Conservation (phyloP, 37 sponge, comb jelly and placozoan species). For the Beroe ovata region DNA sequence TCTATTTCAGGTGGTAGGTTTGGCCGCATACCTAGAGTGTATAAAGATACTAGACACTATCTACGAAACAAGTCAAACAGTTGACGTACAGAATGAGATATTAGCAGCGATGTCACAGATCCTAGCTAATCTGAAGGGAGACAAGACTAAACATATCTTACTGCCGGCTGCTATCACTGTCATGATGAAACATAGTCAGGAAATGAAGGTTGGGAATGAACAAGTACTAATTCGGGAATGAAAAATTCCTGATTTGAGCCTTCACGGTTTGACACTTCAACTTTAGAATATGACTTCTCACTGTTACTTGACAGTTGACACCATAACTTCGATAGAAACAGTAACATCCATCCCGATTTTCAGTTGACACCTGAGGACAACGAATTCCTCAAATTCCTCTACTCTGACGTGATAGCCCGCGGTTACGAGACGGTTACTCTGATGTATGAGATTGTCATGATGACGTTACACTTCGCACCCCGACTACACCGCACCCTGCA, state of each 20-base stretch:
- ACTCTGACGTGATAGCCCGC: conserved; percentile 25
- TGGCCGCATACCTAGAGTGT: conserved; percentile 57
- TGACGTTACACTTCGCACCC: conserved; percentile 10
- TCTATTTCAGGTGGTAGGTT: conserved; percentile 23
- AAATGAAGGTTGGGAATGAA: conserved; percentile 46
- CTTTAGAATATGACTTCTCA: too few species aligned
- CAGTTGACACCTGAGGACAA: conserved; percentile 32
- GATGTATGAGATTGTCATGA: conserved; percentile 56
- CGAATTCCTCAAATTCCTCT: conserved; percentile 53
- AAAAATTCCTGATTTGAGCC: too few species aligned
- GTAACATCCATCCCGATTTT: background rate
- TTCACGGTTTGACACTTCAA: too few species aligned
- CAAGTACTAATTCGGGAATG: too few species aligned
- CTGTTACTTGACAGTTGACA: too few species aligned
- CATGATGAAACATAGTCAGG: conserved; percentile 50
- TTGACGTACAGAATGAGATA: conserved; percentile 32
- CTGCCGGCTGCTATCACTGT: conserved; percentile 47
- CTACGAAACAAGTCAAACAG: conserved; percentile 32
- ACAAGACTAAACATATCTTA: conserved; percentile 49
- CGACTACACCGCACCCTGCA: conserved; percentile 30
- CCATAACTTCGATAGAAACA: too few species aligned
- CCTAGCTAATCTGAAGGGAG: conserved; percentile 21
- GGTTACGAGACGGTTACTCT: background rate
- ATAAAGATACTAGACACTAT: conserved; percentile 58
- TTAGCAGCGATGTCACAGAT: conserved; percentile 12